Conservation (phyloP, 2,797 vertebrate species). For the Darevskia nairensis region DNA sequence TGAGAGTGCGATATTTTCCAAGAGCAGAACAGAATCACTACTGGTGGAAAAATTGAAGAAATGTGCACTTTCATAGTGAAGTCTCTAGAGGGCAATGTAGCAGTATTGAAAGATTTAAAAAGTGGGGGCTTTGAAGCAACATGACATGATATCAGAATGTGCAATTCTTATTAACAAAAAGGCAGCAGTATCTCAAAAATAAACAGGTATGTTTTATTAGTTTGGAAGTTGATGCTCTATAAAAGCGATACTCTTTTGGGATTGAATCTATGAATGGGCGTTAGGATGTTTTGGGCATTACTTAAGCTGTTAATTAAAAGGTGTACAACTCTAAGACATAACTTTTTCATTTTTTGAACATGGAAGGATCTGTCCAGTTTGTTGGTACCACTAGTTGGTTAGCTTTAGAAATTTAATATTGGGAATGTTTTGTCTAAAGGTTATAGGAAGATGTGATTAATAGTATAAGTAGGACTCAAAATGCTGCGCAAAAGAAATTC, state of each 20-base stretch:
- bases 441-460: neutral
- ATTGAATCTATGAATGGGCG: neutral
- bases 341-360: neutral
- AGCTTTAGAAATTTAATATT: neutral
- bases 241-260: neutral
- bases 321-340: neutral
- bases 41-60: neutral
- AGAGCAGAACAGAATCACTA: neutral
- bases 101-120: neutral
- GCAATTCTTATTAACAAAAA: neutral
- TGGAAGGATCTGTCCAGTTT: neutral
- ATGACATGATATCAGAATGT: neutral
- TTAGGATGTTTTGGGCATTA: neutral
- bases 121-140: neutral
- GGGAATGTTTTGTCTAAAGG: neutral
- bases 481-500: neutral
- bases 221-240: neutral
- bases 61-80: neutral
- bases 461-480: neutral
- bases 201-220: neutral
- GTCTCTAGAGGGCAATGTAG: slow-evolving; percentile 23
- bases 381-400: neutral
- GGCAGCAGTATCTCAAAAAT: neutral
- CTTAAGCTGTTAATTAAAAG: neutral
- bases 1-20: neutral